These are phyloP conservation scores for Stenoptilia bipunctidactyla DNA, from an alignment of 2,888 invertebrate species.

Conservation along the genomic window DNA sequence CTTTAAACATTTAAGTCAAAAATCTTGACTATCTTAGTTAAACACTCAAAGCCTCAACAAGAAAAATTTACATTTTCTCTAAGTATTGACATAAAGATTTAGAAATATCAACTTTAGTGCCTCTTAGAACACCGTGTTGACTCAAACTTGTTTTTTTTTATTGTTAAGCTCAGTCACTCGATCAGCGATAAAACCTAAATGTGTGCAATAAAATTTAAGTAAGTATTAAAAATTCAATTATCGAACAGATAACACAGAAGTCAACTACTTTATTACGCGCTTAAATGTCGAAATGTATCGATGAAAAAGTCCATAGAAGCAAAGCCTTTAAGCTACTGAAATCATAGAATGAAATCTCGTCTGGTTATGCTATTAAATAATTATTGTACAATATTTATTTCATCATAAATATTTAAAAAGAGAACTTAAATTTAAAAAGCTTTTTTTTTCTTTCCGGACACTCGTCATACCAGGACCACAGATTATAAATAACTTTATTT, in stretches of 20 bases:
- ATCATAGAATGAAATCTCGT: no score
- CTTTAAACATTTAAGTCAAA: no score
- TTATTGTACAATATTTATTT: no score
- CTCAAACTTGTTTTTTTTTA: neutral
- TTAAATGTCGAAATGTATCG: neutral
- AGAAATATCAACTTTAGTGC: constrained; percentile 18
- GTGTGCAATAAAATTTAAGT: neutral
- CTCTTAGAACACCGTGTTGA: neutral
- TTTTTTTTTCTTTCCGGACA: no score
- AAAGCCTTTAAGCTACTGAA: no score
- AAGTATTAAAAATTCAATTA: constrained; percentile 1
- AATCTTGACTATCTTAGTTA: constrained; percentile 13
- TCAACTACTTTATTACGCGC: neutral
- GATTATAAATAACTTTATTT: no score
- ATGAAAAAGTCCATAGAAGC: neutral
- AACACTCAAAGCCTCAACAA: constrained; percentile 37
- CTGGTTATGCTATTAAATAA: no score
- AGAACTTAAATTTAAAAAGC: no score
- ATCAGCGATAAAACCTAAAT: neutral
- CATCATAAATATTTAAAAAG: no score
- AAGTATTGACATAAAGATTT: constrained; percentile 45
- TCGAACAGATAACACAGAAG: neutral
- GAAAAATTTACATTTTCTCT: constrained; percentile 37
- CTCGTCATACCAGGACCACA: no score
- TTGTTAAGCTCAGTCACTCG: neutral